Evolutionary conservation across 2,888 invertebrate species (phyloP).

Genomic region (Andricus curvator): DNA sequence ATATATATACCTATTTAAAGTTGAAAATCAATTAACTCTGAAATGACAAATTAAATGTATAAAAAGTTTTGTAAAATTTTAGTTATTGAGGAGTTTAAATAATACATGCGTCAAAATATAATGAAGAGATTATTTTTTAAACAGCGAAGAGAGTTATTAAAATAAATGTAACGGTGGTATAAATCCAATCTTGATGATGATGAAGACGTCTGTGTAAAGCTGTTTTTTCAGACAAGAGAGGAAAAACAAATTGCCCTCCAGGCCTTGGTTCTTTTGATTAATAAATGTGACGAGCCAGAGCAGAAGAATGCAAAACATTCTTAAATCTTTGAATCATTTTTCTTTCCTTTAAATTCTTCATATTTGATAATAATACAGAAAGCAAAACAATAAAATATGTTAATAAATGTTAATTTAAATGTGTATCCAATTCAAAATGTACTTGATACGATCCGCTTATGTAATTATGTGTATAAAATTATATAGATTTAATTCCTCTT

Average conservation of each 20-base stretch:
- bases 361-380: neutral
- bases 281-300: neutral
- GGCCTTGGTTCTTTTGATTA: neutral
- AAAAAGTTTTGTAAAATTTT: no score
- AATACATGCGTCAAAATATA: no score
- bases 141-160: neutral
- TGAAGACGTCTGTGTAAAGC: neutral
- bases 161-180: neutral
- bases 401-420: neutral
- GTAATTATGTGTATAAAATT: no score
- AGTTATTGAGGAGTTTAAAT: no score
- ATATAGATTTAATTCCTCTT: neutral
- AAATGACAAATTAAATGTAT: no score
- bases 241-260: slow-evolving; percentile 1
- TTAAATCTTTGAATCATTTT: neutral
- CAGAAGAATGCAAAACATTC: neutral
- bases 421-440: no score
- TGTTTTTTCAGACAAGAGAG: neutral
- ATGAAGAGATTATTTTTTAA: no score
- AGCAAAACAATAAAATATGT: neutral
- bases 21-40: neutral
- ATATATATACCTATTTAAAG: neutral
- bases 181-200: neutral
- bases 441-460: no score
- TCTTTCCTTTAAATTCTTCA: neutral